phyloP scores from a whole-genome alignment of 2,888 invertebrate genomes.

The Perithous albicinctus region DNA sequence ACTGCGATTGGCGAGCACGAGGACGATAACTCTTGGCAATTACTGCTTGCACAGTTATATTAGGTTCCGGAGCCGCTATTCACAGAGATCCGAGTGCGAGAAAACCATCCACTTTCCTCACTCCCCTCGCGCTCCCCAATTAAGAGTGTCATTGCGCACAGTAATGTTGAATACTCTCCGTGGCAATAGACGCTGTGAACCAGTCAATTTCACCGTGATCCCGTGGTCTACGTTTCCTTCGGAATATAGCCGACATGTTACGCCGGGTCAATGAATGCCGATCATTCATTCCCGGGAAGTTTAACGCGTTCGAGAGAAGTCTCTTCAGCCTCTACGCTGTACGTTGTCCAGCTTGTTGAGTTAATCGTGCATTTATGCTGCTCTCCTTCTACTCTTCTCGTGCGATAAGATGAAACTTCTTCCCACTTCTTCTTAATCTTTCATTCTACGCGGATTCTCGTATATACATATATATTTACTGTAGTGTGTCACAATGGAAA shows the following conservation, averaged over 20 bases:
- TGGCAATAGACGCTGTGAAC: background rate
- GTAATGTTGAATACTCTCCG: background rate
- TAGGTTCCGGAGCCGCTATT: background rate
- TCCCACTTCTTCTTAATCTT: background rate
- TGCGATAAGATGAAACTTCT: background rate
- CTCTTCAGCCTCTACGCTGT: background rate
- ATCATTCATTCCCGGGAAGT: constrained; percentile 65
- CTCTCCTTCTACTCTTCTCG: background rate
- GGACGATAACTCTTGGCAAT: background rate
- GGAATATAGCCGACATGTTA: background rate
- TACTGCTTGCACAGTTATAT: background rate
- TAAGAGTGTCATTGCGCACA: background rate
- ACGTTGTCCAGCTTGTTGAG: constrained; percentile 14
- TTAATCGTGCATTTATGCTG: constrained; percentile 3
- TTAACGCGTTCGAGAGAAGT: constrained; percentile 38
- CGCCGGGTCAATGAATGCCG: constrained; percentile 68
- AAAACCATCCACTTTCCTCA: background rate
- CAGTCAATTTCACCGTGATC: background rate
- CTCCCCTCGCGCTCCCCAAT: background rate
- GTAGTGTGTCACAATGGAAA: no score
- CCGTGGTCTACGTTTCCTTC: background rate
- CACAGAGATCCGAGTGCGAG: background rate
- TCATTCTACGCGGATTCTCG: background rate
- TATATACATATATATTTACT: background rate
- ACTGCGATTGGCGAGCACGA: background rate